Conservation (phyloP, 1,140 invertebrate genomes). For the Probaryconus sp. region DNA sequence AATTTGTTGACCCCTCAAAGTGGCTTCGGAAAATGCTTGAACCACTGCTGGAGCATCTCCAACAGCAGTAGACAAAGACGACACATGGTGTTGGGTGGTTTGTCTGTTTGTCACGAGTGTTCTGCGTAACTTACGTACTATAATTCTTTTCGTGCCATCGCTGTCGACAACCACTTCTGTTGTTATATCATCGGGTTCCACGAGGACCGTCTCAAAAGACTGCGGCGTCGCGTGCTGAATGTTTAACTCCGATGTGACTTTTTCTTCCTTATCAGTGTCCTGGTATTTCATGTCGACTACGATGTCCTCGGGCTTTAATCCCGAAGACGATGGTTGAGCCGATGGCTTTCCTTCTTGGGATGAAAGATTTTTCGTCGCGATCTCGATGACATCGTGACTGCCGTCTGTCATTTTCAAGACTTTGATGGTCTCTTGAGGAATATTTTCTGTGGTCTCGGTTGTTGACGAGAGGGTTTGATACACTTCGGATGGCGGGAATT, state of each 20-base stretch:
- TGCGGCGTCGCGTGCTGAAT: conserved; percentile 84
- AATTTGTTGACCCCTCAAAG: conserved; percentile 81
- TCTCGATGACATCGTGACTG: conserved; percentile 87
- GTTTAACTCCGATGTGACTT: conserved; percentile 81
- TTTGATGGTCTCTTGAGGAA: conserved; percentile 82
- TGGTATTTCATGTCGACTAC: conserved; percentile 87
- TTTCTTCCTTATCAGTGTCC: conserved; percentile 76
- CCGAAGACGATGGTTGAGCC: conserved; percentile 25
- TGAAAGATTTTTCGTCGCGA: conserved; percentile 82
- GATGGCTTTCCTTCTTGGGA: conserved; percentile 76
- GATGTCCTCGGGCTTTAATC: conserved; percentile 76
- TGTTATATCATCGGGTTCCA: conserved; percentile 86
- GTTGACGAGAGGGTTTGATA: conserved; percentile 66
- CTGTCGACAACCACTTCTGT: conserved; percentile 88
- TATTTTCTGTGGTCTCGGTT: conserved; percentile 38
- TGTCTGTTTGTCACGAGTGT: conserved; percentile 76
- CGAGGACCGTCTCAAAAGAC: conserved; percentile 86
- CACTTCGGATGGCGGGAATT: conserved; percentile 52
- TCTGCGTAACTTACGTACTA: conserved; percentile 82
- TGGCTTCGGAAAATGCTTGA: conserved; percentile 83
- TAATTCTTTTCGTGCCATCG: conserved; percentile 89
- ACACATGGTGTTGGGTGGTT: conserved; percentile 76
- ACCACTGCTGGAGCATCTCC: conserved; percentile 76
- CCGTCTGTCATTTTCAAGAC: conserved; percentile 83
- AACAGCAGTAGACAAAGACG: conserved; percentile 69